Base-by-base conservation (phyloP, 1,140 invertebrate genomes). In the Physella acuta region DNA sequence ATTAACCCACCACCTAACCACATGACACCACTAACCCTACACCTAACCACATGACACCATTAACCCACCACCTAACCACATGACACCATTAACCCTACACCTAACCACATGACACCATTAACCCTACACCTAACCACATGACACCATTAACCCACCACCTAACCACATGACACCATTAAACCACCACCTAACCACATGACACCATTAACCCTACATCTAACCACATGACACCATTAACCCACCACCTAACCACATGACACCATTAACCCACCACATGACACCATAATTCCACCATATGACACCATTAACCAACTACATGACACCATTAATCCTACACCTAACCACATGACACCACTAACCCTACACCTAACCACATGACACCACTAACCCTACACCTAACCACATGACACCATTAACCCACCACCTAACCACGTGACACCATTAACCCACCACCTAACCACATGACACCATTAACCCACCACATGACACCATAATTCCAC, bases 271-370 rank as follows among this genome's bases (percentile, higher is more conserved):
- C 33, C 24, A n/a, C 33, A 60, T 11, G 24, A 30, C 33, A 3
- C 8, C 14, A 60, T 4, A n/a, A 60, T 11, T 5, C 24, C 8
- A 44, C 8, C 8, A 11, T n/a, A n/a, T n/a, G n/a, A n/a, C n/a
- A n/a, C n/a, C n/a, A n/a, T n/a, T n/a, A n/a, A 8, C 24, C 24
- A 55, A 24, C 20, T 24, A 55, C 24, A 30, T 8, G 53, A 11
- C 33, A 55, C 26, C 56, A 20, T 26, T 34, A 60, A 67, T 60
- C 67, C 69, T 79, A 78, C 78, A 80, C 77, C 76, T n/a, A n/a
- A n/a, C n/a, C n/a, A n/a, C n/a, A n/a, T n/a, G n/a, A n/a, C n/a
- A n/a, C n/a, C n/a, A n/a, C n/a, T n/a, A n/a, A n/a, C n/a, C n/a
- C n/a, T n/a, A n/a, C n/a, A n/a, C n/a, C n/a, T n/a, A n/a, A n/a